phyloP scores from a whole-genome alignment of 2,888 invertebrate genomes.

The Cyclophora albipunctata region DNA sequence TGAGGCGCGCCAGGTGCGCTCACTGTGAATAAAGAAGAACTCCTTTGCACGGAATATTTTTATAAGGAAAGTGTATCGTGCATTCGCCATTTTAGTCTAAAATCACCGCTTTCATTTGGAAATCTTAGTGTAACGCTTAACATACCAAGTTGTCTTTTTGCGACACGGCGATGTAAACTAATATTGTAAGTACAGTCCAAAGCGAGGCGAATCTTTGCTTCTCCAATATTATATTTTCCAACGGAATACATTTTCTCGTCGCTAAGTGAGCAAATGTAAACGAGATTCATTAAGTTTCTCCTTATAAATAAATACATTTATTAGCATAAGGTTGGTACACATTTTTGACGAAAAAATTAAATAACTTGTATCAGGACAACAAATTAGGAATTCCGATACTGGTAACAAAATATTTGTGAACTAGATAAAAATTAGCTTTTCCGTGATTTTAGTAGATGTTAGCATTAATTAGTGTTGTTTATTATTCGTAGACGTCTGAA shows the following conservation, averaged over 20 bases:
- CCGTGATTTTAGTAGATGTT: constrained; percentile 5
- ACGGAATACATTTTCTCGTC: constrained; percentile 16
- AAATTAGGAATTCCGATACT: no score
- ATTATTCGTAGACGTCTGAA: constrained; percentile 16
- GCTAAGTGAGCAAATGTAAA: not conserved
- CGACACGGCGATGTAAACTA: constrained; percentile 17
- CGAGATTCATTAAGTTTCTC: not conserved
- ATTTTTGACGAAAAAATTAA: no score
- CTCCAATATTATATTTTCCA: constrained; percentile 16
- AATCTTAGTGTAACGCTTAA: constrained; percentile 33
- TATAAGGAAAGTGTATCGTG: constrained; percentile 45
- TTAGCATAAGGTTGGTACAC: not conserved
- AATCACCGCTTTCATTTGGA: constrained; percentile 48
- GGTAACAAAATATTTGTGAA: no score
- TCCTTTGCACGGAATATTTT: constrained; percentile 48
- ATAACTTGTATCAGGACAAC: no score
- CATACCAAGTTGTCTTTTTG: constrained; percentile 31
- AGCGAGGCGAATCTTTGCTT: constrained; percentile 12
- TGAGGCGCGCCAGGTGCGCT: constrained; percentile 45
- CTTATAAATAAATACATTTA: not conserved
- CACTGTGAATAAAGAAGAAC: constrained; percentile 52
- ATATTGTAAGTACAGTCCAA: constrained; percentile 16
- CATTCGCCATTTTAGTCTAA: constrained; percentile 32
- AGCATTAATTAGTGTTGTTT: constrained; percentile 9
- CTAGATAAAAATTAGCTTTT: no score